Percentiles rank a stretch among this genome's conserved stretches.
Conservation (phyloP, 1,140 invertebrate genomes). For the Gonatopus flavifemur region DNA sequence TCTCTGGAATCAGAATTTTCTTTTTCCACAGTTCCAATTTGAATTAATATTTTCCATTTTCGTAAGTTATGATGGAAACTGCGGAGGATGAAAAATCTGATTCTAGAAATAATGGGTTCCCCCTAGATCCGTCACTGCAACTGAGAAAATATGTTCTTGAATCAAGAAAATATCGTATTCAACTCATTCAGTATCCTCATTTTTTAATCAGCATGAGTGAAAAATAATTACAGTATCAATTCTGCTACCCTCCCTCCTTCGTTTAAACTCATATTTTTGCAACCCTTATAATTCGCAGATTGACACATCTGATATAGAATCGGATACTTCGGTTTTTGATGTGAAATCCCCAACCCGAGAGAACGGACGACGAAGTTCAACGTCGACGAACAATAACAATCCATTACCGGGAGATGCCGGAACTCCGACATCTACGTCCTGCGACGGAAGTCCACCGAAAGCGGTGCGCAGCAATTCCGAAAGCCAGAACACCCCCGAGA, state of each 20-base stretch:
- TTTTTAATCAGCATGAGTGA: too few relatives aligned
- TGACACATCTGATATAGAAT: constrained; percentile 66
- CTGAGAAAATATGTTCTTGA: too few relatives aligned
- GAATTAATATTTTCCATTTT: too few relatives aligned
- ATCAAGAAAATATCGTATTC: too few relatives aligned
- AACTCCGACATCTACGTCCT: constrained; percentile 44
- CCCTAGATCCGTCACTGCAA: too few relatives aligned
- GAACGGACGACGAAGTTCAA: constrained; percentile 61
- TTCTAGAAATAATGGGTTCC: too few relatives aligned
- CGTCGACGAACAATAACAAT: constrained; percentile 64
- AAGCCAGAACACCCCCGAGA: constrained; percentile 61
- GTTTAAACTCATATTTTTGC: neutral
- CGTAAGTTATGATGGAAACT: too few relatives aligned
- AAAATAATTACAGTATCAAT: too few relatives aligned
- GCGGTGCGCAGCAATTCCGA: constrained; percentile 62
- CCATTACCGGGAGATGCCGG: constrained; percentile 48
- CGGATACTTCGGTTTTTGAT: constrained; percentile 63
- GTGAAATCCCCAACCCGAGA: constrained; percentile 59
- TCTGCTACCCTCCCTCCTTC: neutral
- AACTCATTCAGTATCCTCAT: too few relatives aligned
- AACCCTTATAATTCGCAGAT: constrained; percentile 47
- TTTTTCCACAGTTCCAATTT: too few relatives aligned
- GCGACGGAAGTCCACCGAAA: constrained; percentile 59
- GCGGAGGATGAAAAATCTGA: too few relatives aligned
- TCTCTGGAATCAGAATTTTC: too few relatives aligned